phyloP scores from a whole-genome alignment of 2,113 vertebrate genomes.

The Strix aluco region DNA sequence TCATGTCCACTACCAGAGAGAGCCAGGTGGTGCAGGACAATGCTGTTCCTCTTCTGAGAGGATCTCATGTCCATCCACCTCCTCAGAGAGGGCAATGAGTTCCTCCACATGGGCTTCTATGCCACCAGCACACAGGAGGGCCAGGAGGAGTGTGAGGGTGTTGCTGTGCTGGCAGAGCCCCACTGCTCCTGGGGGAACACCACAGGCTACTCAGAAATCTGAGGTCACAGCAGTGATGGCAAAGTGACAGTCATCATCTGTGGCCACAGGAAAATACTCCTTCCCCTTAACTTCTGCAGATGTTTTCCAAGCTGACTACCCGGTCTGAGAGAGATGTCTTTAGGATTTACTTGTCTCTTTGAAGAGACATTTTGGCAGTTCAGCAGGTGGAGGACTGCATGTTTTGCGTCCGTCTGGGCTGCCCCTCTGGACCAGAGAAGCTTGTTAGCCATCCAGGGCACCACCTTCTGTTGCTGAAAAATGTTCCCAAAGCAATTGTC shows the following conservation, averaged over 20 bases:
- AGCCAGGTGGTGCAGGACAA: neutral
- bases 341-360: neutral
- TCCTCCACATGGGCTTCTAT: neutral
- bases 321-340: neutral
- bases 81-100: neutral
- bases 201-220: neutral
- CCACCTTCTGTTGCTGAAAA: neutral
- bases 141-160: neutral
- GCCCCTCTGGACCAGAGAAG: neutral
- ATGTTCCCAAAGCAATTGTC: neutral
- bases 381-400: neutral
- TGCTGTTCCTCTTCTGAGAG: neutral
- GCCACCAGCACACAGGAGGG: neutral
- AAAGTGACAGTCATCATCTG: neutral
- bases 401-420: neutral
- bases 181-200: neutral
- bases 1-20: neutral
- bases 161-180: neutral
- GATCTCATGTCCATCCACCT: neutral
- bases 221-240: neutral
- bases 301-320: neutral
- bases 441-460: neutral
- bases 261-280: neutral
- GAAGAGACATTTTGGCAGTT: neutral
- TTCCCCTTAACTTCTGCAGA: neutral